Evolutionary conservation across 2,113 vertebrate species (phyloP).

Genomic region (Oreochromis aureus): DNA sequence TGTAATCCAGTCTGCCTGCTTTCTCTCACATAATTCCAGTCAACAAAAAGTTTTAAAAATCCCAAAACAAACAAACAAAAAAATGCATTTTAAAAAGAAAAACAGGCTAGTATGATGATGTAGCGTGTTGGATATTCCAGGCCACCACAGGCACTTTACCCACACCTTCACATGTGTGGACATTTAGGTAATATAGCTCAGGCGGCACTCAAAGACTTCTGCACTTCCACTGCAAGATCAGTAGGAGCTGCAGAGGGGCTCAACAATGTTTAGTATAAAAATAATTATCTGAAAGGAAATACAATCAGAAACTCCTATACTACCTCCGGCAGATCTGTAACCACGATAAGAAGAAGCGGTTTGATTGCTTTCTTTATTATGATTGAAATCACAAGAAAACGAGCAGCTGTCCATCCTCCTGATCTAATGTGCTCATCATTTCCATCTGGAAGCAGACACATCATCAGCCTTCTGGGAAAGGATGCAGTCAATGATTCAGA

Average conservation of each 20-base stretch:
- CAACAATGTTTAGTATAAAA: not conserved
- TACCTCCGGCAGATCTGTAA: not conserved
- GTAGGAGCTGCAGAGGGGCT: not conserved
- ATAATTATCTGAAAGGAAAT: not conserved
- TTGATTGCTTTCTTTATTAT: not conserved
- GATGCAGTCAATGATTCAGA: slow-evolving; percentile 16
- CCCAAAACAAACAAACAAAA: not conserved
- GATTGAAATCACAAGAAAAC: not conserved
- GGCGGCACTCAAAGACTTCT: not conserved
- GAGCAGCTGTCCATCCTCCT: not conserved
- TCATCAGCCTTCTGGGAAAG: not conserved
- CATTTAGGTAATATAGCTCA: not conserved
- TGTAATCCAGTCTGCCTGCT: not conserved
- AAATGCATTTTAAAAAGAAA: not conserved
- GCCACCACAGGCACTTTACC: not conserved
- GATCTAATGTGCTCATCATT: not conserved
- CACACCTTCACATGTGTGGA: not conserved
- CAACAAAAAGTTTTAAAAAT: not conserved
- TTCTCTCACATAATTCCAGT: not conserved
- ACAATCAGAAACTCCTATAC: not conserved
- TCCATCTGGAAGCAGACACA: not conserved
- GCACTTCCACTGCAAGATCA: not conserved
- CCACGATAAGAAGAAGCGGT: not conserved
- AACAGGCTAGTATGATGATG: not conserved
- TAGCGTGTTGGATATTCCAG: not conserved